Evolutionary conservation across 1,140 invertebrate genomes (phyloP).

Genomic region (Luehdorfia chinensis): DNA sequence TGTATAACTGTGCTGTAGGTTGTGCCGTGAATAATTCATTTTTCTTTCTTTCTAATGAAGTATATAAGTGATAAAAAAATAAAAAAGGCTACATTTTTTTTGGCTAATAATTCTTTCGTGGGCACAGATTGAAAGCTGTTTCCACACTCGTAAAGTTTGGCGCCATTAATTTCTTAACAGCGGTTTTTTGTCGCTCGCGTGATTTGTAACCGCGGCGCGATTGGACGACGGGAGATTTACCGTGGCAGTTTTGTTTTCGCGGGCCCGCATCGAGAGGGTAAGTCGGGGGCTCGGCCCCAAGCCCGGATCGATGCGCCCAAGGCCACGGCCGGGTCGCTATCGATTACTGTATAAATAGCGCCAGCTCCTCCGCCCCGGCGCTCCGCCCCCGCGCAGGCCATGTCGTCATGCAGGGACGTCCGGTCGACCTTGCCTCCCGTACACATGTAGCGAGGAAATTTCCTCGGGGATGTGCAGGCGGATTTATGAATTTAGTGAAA

Average conservation of each 20-base stretch:
- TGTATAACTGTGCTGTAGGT: too few species aligned
- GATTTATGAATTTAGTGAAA: too few species aligned
- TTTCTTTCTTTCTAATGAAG: too few species aligned
- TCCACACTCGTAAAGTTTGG: too few species aligned
- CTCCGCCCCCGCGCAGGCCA: slow-evolving; percentile 20
- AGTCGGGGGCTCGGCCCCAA: slow-evolving; percentile 52
- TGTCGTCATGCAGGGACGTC: slow-evolving; percentile 44
- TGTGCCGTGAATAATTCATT: too few species aligned
- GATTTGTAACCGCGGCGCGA: too few species aligned
- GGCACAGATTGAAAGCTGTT: too few species aligned
- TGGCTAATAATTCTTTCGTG: too few species aligned
- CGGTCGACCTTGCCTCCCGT: slow-evolving; percentile 38
- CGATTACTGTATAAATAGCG: slow-evolving; percentile 66
- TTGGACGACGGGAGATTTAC: neutral
- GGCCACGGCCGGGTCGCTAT: slow-evolving; percentile 67
- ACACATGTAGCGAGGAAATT: slow-evolving; percentile 23
- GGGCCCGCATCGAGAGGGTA: neutral
- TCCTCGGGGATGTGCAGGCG: slow-evolving; percentile 12
- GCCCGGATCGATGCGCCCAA: slow-evolving; percentile 58
- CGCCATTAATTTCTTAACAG: too few species aligned
- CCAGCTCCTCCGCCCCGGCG: slow-evolving; percentile 38
- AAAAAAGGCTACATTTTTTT: too few species aligned
- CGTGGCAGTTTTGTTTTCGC: neutral
- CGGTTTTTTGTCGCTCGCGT: too few species aligned
- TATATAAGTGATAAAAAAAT: too few species aligned